Evolutionary conservation across 2,797 vertebrate species (phyloP).

Genomic region (Notolepis coatsorum): DNA sequence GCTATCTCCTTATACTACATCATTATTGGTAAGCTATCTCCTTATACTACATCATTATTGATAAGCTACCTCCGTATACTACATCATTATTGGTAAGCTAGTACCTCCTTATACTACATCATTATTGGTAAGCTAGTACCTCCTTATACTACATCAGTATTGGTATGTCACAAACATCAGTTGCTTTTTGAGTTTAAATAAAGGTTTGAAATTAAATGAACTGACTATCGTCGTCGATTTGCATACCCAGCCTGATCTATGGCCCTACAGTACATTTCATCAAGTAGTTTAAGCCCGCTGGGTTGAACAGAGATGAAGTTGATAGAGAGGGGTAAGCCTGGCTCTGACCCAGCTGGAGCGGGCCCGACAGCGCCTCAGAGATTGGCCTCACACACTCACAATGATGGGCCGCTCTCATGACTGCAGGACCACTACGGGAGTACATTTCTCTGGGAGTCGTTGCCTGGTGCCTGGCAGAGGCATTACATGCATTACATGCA

Average conservation of each 20-base stretch:
- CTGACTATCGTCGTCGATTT: constrained; percentile 22
- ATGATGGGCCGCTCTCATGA: constrained; percentile 45
- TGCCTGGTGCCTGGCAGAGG: constrained; percentile 40
- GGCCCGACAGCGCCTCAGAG: constrained; percentile 48
- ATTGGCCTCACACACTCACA: constrained; percentile 42
- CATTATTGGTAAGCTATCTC: too few species aligned
- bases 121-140: too few species aligned
- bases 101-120: too few species aligned
- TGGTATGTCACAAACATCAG: too few species aligned
- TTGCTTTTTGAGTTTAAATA: too few species aligned
- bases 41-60: too few species aligned
- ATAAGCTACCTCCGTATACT: too few species aligned
- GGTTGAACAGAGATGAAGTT: constrained; percentile 26
- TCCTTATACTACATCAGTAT: too few species aligned
- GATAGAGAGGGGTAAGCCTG: constrained; percentile 52
- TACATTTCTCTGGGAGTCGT: constrained; percentile 32
- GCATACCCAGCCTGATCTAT: constrained; percentile 23
- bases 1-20: too few species aligned
- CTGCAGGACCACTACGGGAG: constrained; percentile 48
- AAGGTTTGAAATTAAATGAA: too few species aligned
- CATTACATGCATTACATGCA: constrained; percentile 47
- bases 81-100: too few species aligned
- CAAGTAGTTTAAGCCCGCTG: constrained; percentile 51
- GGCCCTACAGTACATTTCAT: constrained; percentile 53
- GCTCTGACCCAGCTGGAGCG: constrained; percentile 58